A percentile compares a stretch with the other conserved stretches of the same genome.
Conservation (phyloP, 2,888 invertebrate species). For the Nymphalis c-album region DNA sequence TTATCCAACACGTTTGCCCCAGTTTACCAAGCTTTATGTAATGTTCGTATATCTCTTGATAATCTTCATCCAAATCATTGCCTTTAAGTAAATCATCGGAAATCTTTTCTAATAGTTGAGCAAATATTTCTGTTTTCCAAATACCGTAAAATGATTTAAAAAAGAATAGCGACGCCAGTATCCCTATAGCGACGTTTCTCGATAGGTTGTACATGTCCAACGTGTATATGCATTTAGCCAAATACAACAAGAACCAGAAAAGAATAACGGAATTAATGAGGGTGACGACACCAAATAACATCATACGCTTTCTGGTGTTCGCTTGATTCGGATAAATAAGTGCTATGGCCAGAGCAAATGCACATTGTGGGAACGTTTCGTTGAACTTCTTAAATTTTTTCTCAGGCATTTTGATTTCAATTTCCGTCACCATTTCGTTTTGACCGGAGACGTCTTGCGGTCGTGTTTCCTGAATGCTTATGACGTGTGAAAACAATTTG, state of each 20-base stretch:
- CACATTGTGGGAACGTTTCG: slow-evolving; percentile 57
- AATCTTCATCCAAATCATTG: slow-evolving; percentile 54
- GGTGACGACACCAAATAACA: slow-evolving; percentile 44
- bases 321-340: slow-evolving; percentile 60
- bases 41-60: slow-evolving; percentile 53
- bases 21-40: slow-evolving; percentile 53
- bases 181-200: slow-evolving; percentile 55
- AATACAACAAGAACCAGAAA: slow-evolving; percentile 58
- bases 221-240: slow-evolving; percentile 50
- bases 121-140: slow-evolving; percentile 51
- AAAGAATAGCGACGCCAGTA: slow-evolving; percentile 55
- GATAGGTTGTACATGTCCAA: slow-evolving; percentile 58
- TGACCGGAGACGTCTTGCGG: slow-evolving; percentile 29
- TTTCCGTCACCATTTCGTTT: slow-evolving; percentile 31
- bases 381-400: slow-evolving; percentile 56
- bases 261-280: slow-evolving; percentile 49
- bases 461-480: slow-evolving; percentile 18
- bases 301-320: slow-evolving; percentile 45
- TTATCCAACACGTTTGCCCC: slow-evolving; percentile 56
- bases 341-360: slow-evolving; percentile 57
- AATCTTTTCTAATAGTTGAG: slow-evolving; percentile 53
- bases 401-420: slow-evolving; percentile 18
- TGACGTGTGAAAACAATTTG: slow-evolving; percentile 37
- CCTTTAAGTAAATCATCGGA: slow-evolving; percentile 54
- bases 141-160: slow-evolving; percentile 60